Evolutionary conservation across 2,888 invertebrate genomes (phyloP).

Genomic region (Aelia acuminata): DNA sequence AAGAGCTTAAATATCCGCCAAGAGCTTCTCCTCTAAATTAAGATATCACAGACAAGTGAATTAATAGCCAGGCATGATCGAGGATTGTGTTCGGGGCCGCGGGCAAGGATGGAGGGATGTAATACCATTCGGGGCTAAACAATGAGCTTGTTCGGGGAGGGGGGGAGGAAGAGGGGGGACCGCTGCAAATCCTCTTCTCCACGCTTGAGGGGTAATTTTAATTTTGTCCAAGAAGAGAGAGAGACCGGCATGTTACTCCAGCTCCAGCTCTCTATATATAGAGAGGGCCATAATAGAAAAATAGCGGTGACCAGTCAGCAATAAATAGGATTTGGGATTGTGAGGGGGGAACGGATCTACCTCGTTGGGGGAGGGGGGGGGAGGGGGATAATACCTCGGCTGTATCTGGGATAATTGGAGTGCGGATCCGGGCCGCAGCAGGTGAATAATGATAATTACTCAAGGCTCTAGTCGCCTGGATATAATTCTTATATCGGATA

Average conservation of each 20-base stretch:
- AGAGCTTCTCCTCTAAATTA: background rate
- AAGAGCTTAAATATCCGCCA: background rate
- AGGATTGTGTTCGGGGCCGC: background rate
- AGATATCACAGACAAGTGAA: conserved; percentile 15
- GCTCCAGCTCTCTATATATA: conserved; percentile 10
- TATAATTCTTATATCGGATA: background rate
- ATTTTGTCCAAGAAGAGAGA: conserved; percentile 58
- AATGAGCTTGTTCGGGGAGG: too few species aligned
- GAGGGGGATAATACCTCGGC: conserved; percentile 48
- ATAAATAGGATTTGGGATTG: conserved; percentile 62
- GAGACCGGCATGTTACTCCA: conserved; percentile 51
- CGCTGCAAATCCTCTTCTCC: conserved; percentile 55
- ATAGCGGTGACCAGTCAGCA: conserved; percentile 61
- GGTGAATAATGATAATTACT: conserved; percentile 48
- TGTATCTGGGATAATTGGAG: conserved; percentile 58
- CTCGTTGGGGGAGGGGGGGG: conserved; percentile 34
- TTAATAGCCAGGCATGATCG: background rate
- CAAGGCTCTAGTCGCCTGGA: conserved; percentile 44
- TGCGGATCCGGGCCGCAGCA: background rate
- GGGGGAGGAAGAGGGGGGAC: too few species aligned
- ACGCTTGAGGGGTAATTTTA: conserved; percentile 61
- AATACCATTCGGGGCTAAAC: conserved; percentile 55
- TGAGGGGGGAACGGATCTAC: too few species aligned
- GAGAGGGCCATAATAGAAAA: conserved; percentile 59
- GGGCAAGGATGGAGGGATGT: background rate